Percentiles rank a stretch among this genome's conserved stretches.
These are phyloP conservation scores for Cotesia vestalis DNA, from an alignment of 1,140 invertebrate genomes.

Conservation along the genomic window DNA sequence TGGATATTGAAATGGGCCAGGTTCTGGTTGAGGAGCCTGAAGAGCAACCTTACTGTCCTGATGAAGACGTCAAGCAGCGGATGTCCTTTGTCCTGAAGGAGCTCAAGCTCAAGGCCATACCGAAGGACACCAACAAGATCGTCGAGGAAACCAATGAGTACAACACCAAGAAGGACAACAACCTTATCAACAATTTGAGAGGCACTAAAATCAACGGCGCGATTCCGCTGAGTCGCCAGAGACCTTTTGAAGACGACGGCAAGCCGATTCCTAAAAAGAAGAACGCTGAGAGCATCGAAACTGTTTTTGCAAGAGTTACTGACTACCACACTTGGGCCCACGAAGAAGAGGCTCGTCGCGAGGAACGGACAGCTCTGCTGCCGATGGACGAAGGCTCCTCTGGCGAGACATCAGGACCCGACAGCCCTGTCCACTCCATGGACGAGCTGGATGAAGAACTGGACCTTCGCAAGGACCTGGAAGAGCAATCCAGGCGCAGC, in stretches of 20 bases:
- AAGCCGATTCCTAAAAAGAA: conserved; percentile 61
- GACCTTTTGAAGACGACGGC: conserved; percentile 48
- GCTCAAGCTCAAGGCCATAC: conserved; percentile 74
- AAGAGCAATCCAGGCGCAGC: conserved; percentile 54
- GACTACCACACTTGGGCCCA: conserved; percentile 65
- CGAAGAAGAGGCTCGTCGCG: conserved; percentile 61
- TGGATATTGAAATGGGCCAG: conserved; percentile 72
- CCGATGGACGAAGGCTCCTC: conserved; percentile 70
- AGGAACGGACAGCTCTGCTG: conserved; percentile 61
- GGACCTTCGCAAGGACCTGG: conserved; percentile 52
- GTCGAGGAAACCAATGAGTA: conserved; percentile 18
- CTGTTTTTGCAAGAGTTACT: conserved; percentile 65
- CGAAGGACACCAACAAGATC: conserved; percentile 38
- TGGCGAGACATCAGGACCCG: conserved; percentile 86
- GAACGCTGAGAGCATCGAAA: conserved; percentile 58
- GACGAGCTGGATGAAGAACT: conserved; percentile 68
- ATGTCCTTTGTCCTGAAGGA: conserved; percentile 82
- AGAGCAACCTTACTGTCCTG: conserved; percentile 68
- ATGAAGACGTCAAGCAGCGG: conserved; percentile 77
- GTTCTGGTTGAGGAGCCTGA: conserved; percentile 71
- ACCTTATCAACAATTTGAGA: not conserved
- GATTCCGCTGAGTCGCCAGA: conserved; percentile 48
- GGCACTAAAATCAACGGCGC: conserved; percentile 52
- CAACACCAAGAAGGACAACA: conserved; percentile 38
- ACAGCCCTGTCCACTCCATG: conserved; percentile 78